Evolutionary conservation across 2,797 vertebrate species (phyloP).

Genomic region (Peromyscus attwateri): DNA sequence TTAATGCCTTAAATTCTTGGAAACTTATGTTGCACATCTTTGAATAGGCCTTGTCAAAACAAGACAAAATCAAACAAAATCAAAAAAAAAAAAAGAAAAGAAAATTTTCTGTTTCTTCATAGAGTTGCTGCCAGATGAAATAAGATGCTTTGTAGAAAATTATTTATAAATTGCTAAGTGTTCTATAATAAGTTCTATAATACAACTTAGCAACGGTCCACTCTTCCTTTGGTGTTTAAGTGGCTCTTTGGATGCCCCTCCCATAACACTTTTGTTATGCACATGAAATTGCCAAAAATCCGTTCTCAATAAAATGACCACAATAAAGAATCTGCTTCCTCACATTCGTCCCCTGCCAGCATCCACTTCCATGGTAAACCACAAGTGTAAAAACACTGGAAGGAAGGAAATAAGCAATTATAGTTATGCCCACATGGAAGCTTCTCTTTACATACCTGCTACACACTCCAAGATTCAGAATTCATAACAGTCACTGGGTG

Average conservation of each 20-base stretch:
- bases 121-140: slow-evolving; percentile 8
- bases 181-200: background rate
- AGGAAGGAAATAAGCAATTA: background rate
- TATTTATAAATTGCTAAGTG: background rate
- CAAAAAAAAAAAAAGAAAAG: too few species aligned
- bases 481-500: background rate
- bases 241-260: background rate
- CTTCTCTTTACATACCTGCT: background rate
- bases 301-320: background rate
- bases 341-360: background rate
- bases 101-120: background rate
- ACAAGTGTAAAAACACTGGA: background rate
- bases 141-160: slow-evolving; percentile 30
- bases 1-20: background rate
- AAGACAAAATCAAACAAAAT: background rate
- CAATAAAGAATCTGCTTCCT: background rate
- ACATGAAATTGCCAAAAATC: background rate
- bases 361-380: background rate
- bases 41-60: background rate
- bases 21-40: background rate
- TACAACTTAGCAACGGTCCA: background rate
- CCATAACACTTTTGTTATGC: background rate
- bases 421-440: background rate
- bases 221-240: background rate
- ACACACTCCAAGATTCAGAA: background rate